Conservation (phyloP, 2,113 vertebrate species). For the Notiomystis cincta region DNA sequence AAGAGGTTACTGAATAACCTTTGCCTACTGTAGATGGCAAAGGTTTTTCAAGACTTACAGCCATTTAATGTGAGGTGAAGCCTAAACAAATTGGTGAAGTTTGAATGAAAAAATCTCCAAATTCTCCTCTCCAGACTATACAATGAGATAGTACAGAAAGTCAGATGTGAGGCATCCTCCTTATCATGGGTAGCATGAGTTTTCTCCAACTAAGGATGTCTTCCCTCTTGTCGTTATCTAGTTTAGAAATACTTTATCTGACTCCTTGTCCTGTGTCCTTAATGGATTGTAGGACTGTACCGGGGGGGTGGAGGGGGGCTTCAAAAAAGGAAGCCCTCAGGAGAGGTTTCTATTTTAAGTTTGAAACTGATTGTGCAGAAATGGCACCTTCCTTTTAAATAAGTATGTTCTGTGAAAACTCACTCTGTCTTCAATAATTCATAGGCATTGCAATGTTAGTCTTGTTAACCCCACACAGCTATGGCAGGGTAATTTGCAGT, state of each 20-base stretch:
- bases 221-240: constrained; percentile 6
- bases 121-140: neutral
- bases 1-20: neutral
- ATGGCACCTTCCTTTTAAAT: neutral
- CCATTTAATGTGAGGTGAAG: neutral
- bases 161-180: neutral
- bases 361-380: neutral
- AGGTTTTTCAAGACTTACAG: neutral
- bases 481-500: neutral
- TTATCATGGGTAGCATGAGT: neutral
- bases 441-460: neutral
- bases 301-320: neutral
- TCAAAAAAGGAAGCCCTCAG: neutral
- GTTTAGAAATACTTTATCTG: constrained; percentile 9
- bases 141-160: constrained; percentile 3
- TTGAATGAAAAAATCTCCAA: neutral
- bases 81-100: neutral
- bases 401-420: neutral
- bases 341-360: constrained; percentile 14
- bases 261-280: neutral
- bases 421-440: neutral
- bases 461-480: neutral
- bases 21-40: neutral
- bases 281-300: neutral
- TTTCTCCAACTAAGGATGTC: neutral